These are phyloP conservation scores for Ispidina picta DNA, from an alignment of 2,797 vertebrate genomes.

Conservation along the genomic window DNA sequence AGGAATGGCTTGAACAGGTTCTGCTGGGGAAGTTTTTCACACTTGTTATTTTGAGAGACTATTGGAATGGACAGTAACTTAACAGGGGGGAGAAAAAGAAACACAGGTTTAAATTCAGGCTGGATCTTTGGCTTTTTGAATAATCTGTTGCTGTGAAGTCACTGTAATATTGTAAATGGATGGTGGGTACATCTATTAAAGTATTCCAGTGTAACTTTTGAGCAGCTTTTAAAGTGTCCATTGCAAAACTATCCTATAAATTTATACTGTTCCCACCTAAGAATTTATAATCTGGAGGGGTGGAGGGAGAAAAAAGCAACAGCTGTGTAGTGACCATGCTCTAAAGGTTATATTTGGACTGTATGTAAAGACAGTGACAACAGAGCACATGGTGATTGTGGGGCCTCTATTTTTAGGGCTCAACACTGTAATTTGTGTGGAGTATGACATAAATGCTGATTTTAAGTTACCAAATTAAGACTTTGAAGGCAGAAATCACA, in stretches of 20 bases:
- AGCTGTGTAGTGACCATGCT: not conserved
- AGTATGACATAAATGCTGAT: not conserved
- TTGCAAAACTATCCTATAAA: not conserved
- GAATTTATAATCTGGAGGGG: not conserved
- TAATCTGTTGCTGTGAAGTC: not conserved
- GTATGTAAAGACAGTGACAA: not conserved
- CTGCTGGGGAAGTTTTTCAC: not conserved
- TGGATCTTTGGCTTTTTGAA: not conserved
- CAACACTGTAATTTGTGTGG: not conserved
- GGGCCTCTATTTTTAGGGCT: not conserved
- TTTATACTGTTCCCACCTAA: not conserved
- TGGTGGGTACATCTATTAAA: not conserved
- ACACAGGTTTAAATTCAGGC: not conserved
- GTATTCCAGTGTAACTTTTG: not conserved
- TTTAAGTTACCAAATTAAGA: conserved; percentile 16
- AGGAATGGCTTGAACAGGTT: not conserved
- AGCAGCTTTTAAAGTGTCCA: not conserved
- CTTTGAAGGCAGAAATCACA: conserved; percentile 45
- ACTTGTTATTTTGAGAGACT: not conserved
- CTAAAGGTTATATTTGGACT: not conserved
- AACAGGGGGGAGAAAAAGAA: not conserved
- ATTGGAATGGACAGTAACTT: not conserved
- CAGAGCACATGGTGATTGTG: not conserved
- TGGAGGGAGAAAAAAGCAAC: no score
- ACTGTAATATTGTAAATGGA: not conserved